Conservation (phyloP, 2,888 invertebrate genomes). For the Poecilobothrus nobilitatus region DNA sequence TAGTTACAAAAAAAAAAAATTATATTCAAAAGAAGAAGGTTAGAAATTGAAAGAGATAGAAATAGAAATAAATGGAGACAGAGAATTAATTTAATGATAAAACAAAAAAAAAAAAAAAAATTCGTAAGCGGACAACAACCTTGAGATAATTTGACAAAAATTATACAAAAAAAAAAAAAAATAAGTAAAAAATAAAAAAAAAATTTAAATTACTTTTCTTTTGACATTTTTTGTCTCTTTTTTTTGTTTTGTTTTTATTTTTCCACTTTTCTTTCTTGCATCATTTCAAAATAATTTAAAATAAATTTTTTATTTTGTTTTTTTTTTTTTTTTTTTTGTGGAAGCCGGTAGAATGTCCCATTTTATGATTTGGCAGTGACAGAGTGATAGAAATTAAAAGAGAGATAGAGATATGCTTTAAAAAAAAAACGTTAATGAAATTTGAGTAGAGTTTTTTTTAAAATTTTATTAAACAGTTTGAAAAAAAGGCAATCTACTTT, state of each 20-base stretch:
- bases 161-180: not conserved
- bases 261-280: not conserved
- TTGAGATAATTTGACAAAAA: constrained; percentile 6
- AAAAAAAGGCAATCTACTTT: too few relatives aligned
- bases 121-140: constrained; percentile 2
- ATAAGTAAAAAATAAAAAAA: not conserved
- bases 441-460: too few relatives aligned
- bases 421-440: too few relatives aligned
- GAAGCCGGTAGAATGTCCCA: not conserved
- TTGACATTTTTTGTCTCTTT: not conserved
- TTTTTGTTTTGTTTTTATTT: not conserved
- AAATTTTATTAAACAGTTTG: too few relatives aligned
- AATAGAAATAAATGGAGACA: too few relatives aligned
- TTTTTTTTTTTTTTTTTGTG: not conserved
- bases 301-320: not conserved
- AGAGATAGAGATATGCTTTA: too few relatives aligned
- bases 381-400: not conserved
- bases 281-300: not conserved
- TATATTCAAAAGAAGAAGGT: too few relatives aligned
- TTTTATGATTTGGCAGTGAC: constrained; percentile 1
- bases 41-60: too few relatives aligned
- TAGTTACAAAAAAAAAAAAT: too few relatives aligned
- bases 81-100: not conserved
- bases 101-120: not conserved
- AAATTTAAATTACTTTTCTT: not conserved